These are phyloP conservation scores for Strix aluco DNA, from an alignment of 2,113 vertebrate genomes.

Conservation along the genomic window DNA sequence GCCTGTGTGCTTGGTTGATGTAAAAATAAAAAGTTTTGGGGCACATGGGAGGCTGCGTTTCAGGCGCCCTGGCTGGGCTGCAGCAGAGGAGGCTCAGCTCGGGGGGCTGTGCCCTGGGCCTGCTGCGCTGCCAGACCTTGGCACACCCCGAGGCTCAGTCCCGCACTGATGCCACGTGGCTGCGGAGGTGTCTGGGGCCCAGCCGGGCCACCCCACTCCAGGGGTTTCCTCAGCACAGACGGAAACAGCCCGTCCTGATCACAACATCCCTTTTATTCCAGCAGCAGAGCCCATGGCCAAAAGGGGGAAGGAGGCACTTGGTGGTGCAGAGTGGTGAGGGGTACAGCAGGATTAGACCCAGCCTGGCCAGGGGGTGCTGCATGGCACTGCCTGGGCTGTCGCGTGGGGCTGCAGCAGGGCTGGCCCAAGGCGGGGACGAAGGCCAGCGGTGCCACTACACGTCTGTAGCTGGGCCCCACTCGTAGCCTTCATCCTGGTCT, in stretches of 20 bases:
- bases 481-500: slow-evolving; percentile 74
- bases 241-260: fast-evolving
- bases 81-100: neutral
- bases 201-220: neutral
- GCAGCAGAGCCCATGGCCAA: neutral
- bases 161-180: fast-evolving
- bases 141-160: neutral
- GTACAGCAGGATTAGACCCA: neutral
- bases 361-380: fast-evolving
- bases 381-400: neutral
- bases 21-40: slow-evolving; percentile 24
- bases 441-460: slow-evolving; percentile 67
- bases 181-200: neutral
- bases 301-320: neutral
- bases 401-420: neutral
- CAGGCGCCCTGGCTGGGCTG: neutral
- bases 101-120: fast-evolving
- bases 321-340: neutral
- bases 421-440: neutral
- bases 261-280: slow-evolving; percentile 34
- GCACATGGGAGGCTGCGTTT: fast-evolving
- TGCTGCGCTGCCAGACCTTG: fast-evolving
- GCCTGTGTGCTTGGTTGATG: neutral
- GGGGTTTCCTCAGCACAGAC: neutral
- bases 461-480: slow-evolving; percentile 94